Evolutionary conservation across 1,140 invertebrate species (phyloP).

Genomic region (Diuraphis noxia): DNA sequence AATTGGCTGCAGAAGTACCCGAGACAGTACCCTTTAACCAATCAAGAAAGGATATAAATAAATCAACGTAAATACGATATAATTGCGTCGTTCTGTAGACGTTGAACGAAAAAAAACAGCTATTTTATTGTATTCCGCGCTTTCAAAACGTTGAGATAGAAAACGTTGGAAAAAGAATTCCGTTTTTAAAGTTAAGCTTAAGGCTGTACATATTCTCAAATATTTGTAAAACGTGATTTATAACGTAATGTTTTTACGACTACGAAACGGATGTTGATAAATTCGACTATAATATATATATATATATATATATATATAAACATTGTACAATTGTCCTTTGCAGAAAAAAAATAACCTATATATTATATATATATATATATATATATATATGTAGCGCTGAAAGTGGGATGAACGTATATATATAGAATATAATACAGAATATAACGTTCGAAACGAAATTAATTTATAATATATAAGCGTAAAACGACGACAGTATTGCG

Average conservation of each 20-base stretch:
- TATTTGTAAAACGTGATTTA: constrained; percentile 29
- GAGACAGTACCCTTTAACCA: background rate
- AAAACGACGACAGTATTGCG: background rate
- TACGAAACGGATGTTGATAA: background rate
- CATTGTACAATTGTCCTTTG: background rate
- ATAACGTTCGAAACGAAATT: background rate
- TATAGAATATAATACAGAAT: background rate
- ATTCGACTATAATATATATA: background rate
- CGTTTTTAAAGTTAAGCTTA: background rate
- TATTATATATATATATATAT: background rate
- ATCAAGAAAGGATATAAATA: constrained; percentile 25
- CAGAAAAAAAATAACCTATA: background rate
- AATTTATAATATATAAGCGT: background rate
- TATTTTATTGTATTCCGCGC: background rate
- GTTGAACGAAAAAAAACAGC: background rate
- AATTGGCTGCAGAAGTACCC: background rate
- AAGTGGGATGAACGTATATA: background rate
- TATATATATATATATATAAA: background rate
- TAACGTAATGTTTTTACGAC: constrained; percentile 19
- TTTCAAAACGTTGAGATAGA: background rate
- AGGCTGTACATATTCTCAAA: constrained; percentile 4
- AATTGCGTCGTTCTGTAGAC: background rate
- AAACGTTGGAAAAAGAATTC: constrained; percentile 6
- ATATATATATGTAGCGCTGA: background rate
- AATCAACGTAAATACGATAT: constrained; percentile 23